Evolutionary conservation across 2,113 vertebrate genomes (phyloP).

Genomic region (Ctenodactylus gundi): DNA sequence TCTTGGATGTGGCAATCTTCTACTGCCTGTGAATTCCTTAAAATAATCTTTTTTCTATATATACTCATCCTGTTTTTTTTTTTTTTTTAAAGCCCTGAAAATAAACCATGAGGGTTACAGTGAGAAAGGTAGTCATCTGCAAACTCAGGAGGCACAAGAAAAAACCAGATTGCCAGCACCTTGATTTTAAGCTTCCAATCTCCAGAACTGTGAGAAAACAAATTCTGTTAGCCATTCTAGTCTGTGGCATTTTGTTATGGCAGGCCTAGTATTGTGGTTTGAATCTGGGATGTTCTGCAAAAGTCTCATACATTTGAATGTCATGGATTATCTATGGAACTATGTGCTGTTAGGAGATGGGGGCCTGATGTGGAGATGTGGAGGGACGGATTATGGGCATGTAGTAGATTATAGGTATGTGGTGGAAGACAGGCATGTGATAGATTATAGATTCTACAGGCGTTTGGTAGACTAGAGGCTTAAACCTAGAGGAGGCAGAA

Average conservation of each 20-base stretch:
- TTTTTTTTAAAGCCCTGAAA: not conserved
- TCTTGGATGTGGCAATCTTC: not conserved
- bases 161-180: not conserved
- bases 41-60: slow-evolving; percentile 16
- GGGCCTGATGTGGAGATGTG: too few species aligned
- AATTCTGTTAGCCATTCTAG: not conserved
- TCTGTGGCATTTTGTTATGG: not conserved
- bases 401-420: too few species aligned
- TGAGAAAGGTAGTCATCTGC: not conserved
- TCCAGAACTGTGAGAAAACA: not conserved
- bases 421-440: too few species aligned
- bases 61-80: not conserved
- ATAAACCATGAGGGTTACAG: not conserved
- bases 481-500: too few species aligned
- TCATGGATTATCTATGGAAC: too few species aligned
- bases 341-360: too few species aligned
- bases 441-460: too few species aligned
- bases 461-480: too few species aligned
- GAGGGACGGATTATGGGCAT: too few species aligned
- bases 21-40: not conserved
- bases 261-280: too few species aligned
- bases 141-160: not conserved
- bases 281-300: too few species aligned
- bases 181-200: not conserved
- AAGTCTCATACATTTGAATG: too few species aligned